A percentile compares a stretch with the other conserved stretches of the same genome.
Conservation (phyloP, 2,797 vertebrate genomes). For the Lepus townsendii region DNA sequence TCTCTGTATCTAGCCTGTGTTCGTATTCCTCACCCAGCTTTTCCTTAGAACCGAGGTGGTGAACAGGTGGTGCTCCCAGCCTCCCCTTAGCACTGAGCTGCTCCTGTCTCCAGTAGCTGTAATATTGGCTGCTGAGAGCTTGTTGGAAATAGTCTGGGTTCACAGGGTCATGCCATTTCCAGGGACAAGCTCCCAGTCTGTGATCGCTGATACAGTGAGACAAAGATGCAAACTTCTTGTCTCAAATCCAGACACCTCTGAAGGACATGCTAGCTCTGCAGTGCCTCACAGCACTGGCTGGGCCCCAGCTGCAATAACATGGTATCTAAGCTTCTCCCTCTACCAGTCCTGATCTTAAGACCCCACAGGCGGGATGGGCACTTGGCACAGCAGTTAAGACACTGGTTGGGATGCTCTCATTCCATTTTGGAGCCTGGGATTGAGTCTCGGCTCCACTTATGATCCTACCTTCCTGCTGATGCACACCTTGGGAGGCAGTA, state of each 20-base stretch:
- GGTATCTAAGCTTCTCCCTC: not conserved
- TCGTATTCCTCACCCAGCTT: not conserved
- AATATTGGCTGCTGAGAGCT: not conserved
- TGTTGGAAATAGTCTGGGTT: not conserved
- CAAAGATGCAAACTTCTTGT: not conserved
- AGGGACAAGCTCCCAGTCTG: not conserved
- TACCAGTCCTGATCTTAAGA: not conserved
- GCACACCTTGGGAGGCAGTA: too few relatives aligned
- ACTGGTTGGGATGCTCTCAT: too few relatives aligned
- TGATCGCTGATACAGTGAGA: not conserved
- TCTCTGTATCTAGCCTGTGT: not conserved
- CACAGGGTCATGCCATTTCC: not conserved
- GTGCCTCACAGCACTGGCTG: not conserved
- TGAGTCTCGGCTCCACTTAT: too few relatives aligned
- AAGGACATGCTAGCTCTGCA: not conserved
- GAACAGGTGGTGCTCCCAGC: not conserved
- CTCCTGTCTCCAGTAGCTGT: not conserved
- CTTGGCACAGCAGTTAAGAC: too few relatives aligned
- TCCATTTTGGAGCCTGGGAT: too few relatives aligned
- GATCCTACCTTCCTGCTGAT: too few relatives aligned
- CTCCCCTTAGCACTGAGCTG: not conserved
- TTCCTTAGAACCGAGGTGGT: not conserved
- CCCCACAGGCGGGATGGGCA: not conserved
- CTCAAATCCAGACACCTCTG: not conserved
- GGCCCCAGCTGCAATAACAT: too few relatives aligned